phyloP scores from a whole-genome alignment of 2,888 invertebrate genomes.

The Drosophila cracens region DNA sequence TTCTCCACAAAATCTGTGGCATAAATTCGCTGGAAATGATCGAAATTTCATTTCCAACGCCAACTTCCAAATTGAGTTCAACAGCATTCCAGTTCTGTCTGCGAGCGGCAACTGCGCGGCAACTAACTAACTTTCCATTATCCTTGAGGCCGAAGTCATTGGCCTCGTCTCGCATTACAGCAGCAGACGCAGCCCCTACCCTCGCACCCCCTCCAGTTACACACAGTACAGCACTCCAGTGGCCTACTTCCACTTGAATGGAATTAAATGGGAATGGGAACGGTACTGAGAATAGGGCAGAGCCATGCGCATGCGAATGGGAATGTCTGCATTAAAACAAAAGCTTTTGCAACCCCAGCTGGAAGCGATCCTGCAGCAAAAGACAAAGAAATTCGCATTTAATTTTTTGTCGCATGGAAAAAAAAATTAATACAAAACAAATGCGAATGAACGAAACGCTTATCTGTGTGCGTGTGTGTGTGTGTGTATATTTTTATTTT shows the following conservation, averaged over 20 bases:
- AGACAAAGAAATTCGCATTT: conserved; percentile 66
- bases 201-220: conserved; percentile 56
- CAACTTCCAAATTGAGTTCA: conserved; percentile 64
- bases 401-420: conserved; percentile 71
- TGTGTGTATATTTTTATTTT: conserved; percentile 51
- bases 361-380: conserved; percentile 53
- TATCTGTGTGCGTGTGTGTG: conserved; percentile 7
- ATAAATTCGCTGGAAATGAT: conserved; percentile 78
- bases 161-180: conserved; percentile 73
- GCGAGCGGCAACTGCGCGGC: conserved; percentile 1
- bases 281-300: conserved; percentile 8
- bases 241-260: conserved; percentile 78
- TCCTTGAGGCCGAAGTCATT: conserved; percentile 72
- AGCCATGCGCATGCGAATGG: conserved; percentile 18
- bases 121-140: conserved; percentile 61
- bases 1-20: conserved; percentile 65
- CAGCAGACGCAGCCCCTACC: conserved; percentile 34
- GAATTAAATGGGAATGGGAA: conserved; percentile 29
- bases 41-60: conserved; percentile 71
- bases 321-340: conserved; percentile 45
- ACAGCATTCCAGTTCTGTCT: conserved; percentile 70
- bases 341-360: conserved; percentile 56
- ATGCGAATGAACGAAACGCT: conserved; percentile 48
- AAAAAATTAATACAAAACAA: conserved; percentile 67
- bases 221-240: conserved; percentile 67